Percentiles rank a stretch among this genome's conserved stretches.
Conservation (phyloP, 2,888 invertebrate species). For the Lepidonotus clava region DNA sequence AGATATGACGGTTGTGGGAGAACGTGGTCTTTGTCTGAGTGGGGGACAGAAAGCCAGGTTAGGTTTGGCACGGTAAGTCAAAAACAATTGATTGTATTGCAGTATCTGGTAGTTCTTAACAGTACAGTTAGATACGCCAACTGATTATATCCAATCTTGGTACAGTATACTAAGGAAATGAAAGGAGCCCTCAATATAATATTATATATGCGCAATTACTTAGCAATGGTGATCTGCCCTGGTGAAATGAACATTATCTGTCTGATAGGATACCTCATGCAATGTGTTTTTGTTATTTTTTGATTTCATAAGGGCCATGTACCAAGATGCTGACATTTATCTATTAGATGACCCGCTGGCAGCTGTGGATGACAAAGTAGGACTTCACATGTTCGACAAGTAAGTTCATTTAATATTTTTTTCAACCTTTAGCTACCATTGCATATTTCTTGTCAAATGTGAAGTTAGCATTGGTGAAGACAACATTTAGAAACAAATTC, state of each 20-base stretch:
- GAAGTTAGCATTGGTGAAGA: no score
- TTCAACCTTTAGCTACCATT: background rate
- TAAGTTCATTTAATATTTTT: constrained; percentile 74
- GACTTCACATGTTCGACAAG: constrained; percentile 91
- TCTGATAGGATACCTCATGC: no score
- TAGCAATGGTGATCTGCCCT: no score
- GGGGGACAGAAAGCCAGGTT: constrained; percentile 93
- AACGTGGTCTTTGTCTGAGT: constrained; percentile 91
- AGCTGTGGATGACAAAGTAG: constrained; percentile 95
- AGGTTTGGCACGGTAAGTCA: constrained; percentile 82
- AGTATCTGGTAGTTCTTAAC: background rate
- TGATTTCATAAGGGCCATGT: constrained; percentile 86
- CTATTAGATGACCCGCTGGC: constrained; percentile 93
- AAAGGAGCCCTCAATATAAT: no score
- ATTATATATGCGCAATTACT: no score
- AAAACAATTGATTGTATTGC: background rate
- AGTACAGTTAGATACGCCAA: no score
- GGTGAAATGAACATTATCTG: no score
- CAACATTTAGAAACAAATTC: no score
- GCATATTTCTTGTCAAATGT: no score
- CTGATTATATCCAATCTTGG: no score
- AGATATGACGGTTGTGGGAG: constrained; percentile 91
- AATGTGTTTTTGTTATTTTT: no score
- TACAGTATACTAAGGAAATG: no score
- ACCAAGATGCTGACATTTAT: constrained; percentile 90